Base-by-base conservation (phyloP, 2,797 vertebrate genomes). In the Novumbra hubbsi region DNA sequence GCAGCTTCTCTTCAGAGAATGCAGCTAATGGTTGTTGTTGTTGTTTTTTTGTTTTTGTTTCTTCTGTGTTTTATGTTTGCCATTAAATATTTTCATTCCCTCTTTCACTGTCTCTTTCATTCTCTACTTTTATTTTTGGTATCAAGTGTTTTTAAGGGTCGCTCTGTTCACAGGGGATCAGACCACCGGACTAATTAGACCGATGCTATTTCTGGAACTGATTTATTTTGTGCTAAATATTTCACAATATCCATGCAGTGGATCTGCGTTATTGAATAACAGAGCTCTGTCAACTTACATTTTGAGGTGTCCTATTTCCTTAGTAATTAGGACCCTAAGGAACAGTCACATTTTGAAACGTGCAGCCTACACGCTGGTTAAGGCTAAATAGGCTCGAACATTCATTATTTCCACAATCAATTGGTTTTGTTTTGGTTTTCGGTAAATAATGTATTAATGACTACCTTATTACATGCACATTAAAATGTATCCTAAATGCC, bases 261-360 rank as follows among this genome's bases (percentile, higher is more conserved):
- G 9, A 72, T 21, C 11, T 21, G 52, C 63, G 41, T 41, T 28
- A 68, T 78, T 73, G 16, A 73, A 79, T 79, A 69, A 68, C 34
- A 74, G 73, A 74, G 65, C 60, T 70, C 45, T 48, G 27, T 74
- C 68, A 72, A 32, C 21, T 76, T 73, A 64, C 52, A 52, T 41
- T 64, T 75, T 32, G 70, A 64, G 45, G 28, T 76, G 72, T 76
- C 79, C 81, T 78, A 66, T 81, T 79, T 80, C 52, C 64, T 79
- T 24, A 50, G 49, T 75, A 72, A 72, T 75, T 50, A n/a, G 60
- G 63, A 69, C 70, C 67, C 73, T 66, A 16, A 17, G 69, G 69
- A 34, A 74, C 64, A 17, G 50, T 19, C 72, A 75, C 38, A 69
- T 75, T 72, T 68, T 60, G 19, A 70, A 67, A 73, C 62, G 72